Base-by-base conservation (phyloP, 2,888 invertebrate genomes). In the Malthinus flaveolus region DNA sequence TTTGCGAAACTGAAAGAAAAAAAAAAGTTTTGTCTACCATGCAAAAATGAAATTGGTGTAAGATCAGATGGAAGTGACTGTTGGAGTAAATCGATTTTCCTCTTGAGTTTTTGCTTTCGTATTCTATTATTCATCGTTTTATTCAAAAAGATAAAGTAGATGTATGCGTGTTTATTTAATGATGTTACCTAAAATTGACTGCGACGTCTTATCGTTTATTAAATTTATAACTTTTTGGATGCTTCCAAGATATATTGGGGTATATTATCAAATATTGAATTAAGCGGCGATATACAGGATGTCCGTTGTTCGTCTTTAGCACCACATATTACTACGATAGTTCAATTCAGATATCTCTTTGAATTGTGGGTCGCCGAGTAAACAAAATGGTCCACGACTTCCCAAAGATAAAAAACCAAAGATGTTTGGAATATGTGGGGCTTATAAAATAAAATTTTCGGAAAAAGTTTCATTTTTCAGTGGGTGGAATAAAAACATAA, bases 101-200 rank as follows among this genome's bases (percentile, higher is more conserved):
- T 13, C 36, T 49, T 37, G 37, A 49, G 32, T 49, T 34, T 49
- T 49, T 37, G 37, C 49, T 49, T 49, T 49, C 48, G 36, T 32
- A 32, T 33, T 49, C 49, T 36, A 49, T 49, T 49, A 49, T 49
- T 49, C 49, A 49, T 49, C 37, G 37, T 49, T 48, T 49, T 15
- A 32, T n/a, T 12, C 12, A 5, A 42, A n/a, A 12, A 10, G 23
- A 37, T 37, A 36, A 49, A 37, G 49, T 49, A 37, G 5, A 12
- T 11, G 37, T 32, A 32, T 10, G 48, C n/a, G 15, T 49, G 49
- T 15, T 36, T 11, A 49, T 36, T 49, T 49, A 49, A 49, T 49
- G 34, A 48, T 46, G 12, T 33, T 46, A 32, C 23, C 23, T 23
- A 23, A 23, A 23, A 23, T 23, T 23, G 23, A 23, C 23, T 23